Conservation (phyloP, 2,888 invertebrate genomes). For the Hydraecia micacea region DNA sequence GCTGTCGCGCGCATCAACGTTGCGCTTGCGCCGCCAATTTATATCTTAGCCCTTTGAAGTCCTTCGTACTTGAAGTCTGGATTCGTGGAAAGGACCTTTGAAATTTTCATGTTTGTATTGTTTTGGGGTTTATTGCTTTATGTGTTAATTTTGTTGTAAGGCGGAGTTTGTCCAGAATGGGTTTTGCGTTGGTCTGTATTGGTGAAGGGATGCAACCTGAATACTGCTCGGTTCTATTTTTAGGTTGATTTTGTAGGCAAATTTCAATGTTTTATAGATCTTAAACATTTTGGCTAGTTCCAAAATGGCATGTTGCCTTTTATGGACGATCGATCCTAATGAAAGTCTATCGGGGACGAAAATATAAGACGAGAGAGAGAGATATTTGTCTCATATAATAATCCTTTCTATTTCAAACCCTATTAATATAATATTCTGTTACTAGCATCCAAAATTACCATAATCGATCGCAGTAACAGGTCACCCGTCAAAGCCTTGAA, state of each 20-base stretch:
- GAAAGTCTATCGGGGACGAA: not conserved
- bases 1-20: conserved; percentile 74
- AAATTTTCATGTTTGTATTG: conserved; percentile 68
- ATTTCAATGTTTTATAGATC: not conserved
- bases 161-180: not conserved
- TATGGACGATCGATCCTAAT: not conserved
- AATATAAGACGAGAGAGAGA: not conserved
- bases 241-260: not conserved
- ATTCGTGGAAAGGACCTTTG: conserved; percentile 71
- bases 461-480: conserved; percentile 10
- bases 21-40: conserved; percentile 78
- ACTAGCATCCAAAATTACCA: conserved; percentile 17
- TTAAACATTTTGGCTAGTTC: not conserved
- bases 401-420: not conserved
- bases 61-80: conserved; percentile 61
- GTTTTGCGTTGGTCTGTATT: conserved; percentile 11
- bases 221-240: not conserved
- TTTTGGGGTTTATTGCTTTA: conserved; percentile 27
- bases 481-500: conserved; percentile 10
- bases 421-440: conserved; percentile 5
- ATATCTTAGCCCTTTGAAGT: conserved; percentile 82
- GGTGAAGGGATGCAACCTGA: not conserved
- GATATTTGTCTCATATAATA: not conserved
- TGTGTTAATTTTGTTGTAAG: conserved; percentile 28
- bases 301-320: not conserved